phyloP scores from a whole-genome alignment of 2,888 invertebrate species.

The Penaeus monodon region DNA sequence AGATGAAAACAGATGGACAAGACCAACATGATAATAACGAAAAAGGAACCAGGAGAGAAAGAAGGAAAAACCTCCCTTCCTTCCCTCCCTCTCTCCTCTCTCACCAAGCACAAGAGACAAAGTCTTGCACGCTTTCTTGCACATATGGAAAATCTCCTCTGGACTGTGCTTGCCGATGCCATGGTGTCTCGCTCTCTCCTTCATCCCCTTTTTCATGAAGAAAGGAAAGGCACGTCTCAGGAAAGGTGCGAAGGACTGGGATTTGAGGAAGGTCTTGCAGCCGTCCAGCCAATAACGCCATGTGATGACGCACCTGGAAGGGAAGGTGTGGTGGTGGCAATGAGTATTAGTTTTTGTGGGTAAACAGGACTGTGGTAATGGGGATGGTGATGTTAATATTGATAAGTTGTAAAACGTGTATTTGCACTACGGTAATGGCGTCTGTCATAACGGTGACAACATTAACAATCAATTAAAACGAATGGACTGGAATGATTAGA shows the following conservation, averaged over 20 bases:
- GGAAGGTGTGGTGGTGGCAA: no score
- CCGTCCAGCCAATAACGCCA: constrained; percentile 60
- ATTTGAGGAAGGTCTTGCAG: constrained; percentile 41
- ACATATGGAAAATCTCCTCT: constrained; percentile 47
- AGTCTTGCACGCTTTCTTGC: constrained; percentile 34
- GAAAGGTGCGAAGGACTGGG: constrained; percentile 35
- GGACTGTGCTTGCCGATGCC: constrained; percentile 52
- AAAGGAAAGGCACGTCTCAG: constrained; percentile 19
- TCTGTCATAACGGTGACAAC: no score
- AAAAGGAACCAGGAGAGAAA: not conserved
- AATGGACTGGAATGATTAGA: no score
- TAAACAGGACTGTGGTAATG: no score
- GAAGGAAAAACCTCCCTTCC: not conserved
- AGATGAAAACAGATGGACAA: not conserved
- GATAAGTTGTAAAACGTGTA: no score
- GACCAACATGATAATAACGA: not conserved
- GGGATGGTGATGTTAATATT: no score
- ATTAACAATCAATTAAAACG: no score
- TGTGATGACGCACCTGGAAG: constrained; percentile 48
- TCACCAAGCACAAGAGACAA: constrained; percentile 47
- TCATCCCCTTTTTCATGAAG: constrained; percentile 39
- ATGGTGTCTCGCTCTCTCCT: constrained; percentile 25
- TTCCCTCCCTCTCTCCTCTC: not conserved
- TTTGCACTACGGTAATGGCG: no score
- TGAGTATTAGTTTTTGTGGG: not conserved